Evolutionary conservation across 2,888 invertebrate species (phyloP).

Genomic region (Leptinotarsa peninsularis): DNA sequence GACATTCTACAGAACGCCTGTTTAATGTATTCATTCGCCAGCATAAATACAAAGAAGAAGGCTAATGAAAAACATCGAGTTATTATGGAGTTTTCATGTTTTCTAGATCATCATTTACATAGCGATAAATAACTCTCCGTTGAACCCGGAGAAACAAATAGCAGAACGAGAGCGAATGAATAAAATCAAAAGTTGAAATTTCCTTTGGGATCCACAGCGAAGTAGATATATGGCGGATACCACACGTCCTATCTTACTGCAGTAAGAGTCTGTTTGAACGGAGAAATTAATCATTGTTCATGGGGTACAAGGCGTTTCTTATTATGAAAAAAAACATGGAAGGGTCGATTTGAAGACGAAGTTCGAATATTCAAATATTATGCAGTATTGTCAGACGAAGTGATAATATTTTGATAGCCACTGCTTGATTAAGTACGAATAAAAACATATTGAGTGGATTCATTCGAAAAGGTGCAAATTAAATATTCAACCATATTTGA

Average conservation of each 20-base stretch:
- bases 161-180: neutral
- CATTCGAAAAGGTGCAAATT: no score
- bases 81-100: conserved; percentile 14
- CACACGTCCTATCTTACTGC: neutral
- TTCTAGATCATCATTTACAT: conserved; percentile 7
- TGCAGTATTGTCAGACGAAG: no score
- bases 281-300: neutral
- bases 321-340: neutral
- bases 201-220: conserved; percentile 9
- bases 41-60: neutral
- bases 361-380: no score
- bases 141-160: conserved; percentile 14
- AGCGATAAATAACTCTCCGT: conserved; percentile 9
- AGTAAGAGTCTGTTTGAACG: neutral
- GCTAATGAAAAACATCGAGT: conserved; percentile 16
- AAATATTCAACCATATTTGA: no score
- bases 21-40: conserved; percentile 7
- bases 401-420: no score
- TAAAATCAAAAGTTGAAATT: conserved; percentile 16
- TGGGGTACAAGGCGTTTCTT: neutral
- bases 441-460: no score
- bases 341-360: neutral
- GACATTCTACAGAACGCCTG: neutral
- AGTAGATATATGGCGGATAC: conserved; percentile 4
- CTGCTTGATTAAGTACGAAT: no score